Conservation (phyloP, 2,113 vertebrate species). For the Gasterosteus aculeatus region DNA sequence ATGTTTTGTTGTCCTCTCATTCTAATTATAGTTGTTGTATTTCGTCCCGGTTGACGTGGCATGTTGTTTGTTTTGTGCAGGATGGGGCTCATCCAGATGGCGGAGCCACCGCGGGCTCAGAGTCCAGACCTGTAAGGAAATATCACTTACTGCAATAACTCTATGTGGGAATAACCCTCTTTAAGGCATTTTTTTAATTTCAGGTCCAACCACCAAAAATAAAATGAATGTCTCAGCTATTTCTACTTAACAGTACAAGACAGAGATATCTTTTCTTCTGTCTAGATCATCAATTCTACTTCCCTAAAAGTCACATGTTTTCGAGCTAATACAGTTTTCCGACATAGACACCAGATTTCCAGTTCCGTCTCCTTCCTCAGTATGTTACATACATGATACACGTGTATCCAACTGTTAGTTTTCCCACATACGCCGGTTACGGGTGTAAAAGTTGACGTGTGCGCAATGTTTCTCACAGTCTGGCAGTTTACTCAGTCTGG, state of each 20-base stretch:
- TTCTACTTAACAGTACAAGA: slow-evolving; percentile 6
- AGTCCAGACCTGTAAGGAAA: slow-evolving; percentile 57
- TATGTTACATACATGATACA: neutral
- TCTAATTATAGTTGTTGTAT: neutral
- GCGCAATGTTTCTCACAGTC: slow-evolving; percentile 27
- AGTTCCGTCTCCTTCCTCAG: slow-evolving; percentile 19
- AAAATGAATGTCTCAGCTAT: slow-evolving; percentile 14
- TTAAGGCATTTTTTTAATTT: neutral
- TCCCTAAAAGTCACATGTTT: slow-evolving; percentile 34
- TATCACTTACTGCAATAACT: neutral
- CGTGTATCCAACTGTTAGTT: neutral
- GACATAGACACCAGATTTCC: neutral
- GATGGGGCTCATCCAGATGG: slow-evolving; percentile 52
- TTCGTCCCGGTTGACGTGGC: neutral
- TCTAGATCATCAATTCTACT: slow-evolving; percentile 23
- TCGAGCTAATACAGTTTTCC: neutral
- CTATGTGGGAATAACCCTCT: neutral
- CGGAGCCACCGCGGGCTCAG: slow-evolving; percentile 34
- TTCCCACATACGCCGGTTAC: neutral
- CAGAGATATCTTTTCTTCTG: neutral
- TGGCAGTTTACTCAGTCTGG: slow-evolving; percentile 3
- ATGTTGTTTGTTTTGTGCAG: slow-evolving; percentile 32
- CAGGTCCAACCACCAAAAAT: neutral
- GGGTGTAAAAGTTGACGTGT: slow-evolving; percentile 12
- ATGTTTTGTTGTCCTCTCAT: slow-evolving; percentile 11